A percentile compares a stretch with the other conserved stretches of the same genome.
phyloP scores from a whole-genome alignment of 1,140 invertebrate genomes.

The Drosophila grimshawi region DNA sequence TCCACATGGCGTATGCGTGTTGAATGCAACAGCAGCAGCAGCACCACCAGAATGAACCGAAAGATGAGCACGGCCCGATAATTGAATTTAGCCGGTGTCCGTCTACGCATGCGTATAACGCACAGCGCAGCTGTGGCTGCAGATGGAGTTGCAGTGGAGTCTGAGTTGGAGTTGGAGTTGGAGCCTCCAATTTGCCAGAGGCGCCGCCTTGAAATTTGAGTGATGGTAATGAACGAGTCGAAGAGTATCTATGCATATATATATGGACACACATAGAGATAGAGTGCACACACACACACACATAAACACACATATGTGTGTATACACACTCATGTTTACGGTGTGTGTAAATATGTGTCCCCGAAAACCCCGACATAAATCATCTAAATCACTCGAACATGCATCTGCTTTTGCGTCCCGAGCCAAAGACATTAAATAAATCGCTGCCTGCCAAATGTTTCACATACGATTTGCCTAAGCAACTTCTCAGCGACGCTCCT shows the following conservation, averaged over 20 bases:
- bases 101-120: slow-evolving; percentile 56
- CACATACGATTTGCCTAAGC: slow-evolving; percentile 81
- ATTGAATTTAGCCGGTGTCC: slow-evolving; percentile 70
- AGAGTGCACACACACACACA: slow-evolving; percentile 13
- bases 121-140: slow-evolving; percentile 38
- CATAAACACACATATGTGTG: slow-evolving; percentile 50
- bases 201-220: slow-evolving; percentile 77
- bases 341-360: slow-evolving; percentile 52
- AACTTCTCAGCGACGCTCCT: slow-evolving; percentile 54
- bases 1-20: slow-evolving; percentile 77
- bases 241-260: slow-evolving; percentile 10
- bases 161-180: slow-evolving; percentile 42
- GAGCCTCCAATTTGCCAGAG: slow-evolving; percentile 78
- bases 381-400: slow-evolving; percentile 81
- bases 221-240: slow-evolving; percentile 56
- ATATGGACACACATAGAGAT: too few species aligned
- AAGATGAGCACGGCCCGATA: slow-evolving; percentile 47
- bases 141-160: slow-evolving; percentile 38
- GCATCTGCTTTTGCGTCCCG: slow-evolving; percentile 60
- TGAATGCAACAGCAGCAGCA: slow-evolving; percentile 36
- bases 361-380: slow-evolving; percentile 71
- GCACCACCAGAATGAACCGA: background rate
- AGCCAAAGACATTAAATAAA: slow-evolving; percentile 81
- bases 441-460: slow-evolving; percentile 81
- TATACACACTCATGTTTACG: slow-evolving; percentile 16